Percentiles rank a stretch among this genome's conserved stretches.
phyloP scores from a whole-genome alignment of 2,113 vertebrate species.

The Megalops atlanticus region DNA sequence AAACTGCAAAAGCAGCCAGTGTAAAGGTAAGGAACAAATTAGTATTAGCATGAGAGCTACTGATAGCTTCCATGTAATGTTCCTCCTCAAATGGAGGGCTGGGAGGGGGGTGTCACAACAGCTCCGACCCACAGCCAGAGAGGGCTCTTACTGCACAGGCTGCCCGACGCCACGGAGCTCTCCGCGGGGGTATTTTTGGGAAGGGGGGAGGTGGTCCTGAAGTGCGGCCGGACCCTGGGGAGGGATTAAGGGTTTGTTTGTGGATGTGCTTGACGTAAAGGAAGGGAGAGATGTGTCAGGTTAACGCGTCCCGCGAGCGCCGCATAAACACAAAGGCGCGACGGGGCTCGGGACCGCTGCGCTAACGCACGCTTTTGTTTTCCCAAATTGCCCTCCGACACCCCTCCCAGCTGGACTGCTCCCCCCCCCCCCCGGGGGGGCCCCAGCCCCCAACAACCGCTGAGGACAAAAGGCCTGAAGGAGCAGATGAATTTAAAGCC shows the following conservation, averaged over 20 bases:
- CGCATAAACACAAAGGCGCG: conserved; percentile 27
- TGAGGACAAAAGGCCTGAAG: background rate
- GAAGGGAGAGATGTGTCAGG: background rate
- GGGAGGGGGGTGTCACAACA: no score
- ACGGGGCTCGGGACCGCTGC: background rate
- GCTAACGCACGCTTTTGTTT: conserved; percentile 36
- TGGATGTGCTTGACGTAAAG: background rate
- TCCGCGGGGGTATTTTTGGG: background rate
- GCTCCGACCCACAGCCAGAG: no score
- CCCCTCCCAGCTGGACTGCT: conserved; percentile 33
- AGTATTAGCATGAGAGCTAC: no score
- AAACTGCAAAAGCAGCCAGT: no score
- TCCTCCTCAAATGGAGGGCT: no score
- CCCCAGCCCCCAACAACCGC: background rate
- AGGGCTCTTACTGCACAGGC: no score
- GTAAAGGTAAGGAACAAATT: no score
- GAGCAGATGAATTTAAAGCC: background rate
- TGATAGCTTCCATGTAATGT: no score
- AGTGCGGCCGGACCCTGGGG: background rate
- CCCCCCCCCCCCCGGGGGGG: background rate
- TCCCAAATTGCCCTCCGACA: conserved; percentile 37
- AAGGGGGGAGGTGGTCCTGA: background rate
- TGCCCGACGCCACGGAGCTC: no score
- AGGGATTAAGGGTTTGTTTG: conserved; percentile 13
- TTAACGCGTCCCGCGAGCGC: conserved; percentile 8